Base-by-base conservation (phyloP, 1,140 invertebrate genomes). In the Gryllus bimaculatus region DNA sequence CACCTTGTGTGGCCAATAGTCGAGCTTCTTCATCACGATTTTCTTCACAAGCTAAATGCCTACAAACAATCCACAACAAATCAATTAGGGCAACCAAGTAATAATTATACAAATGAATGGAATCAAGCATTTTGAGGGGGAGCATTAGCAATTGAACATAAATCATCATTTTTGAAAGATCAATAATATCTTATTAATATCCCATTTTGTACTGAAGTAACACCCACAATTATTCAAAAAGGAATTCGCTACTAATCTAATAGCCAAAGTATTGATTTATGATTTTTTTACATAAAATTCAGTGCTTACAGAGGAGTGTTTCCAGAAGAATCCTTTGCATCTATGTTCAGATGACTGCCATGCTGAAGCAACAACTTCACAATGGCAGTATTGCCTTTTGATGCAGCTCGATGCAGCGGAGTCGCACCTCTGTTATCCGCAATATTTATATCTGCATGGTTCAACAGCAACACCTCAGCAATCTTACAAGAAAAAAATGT, bases 41-140 rank as follows among this genome's bases (percentile, higher is more conserved):
- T 86, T 96, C 94, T 86, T 96, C 94, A 87, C 94, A 96, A 26
- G 93, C 92, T 80, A 95, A 88, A 87, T 96, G 94, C 80, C 91
- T 93, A 81, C 54, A 66, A 66, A 66, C 0, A 66, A 13, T 18
- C 54, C 10, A 66, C 54, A 66, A 66, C 18, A 13, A 66, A 66
- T 39, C 54, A 66, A 66, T 10, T 18, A 66, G 7, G 7, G 10
- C 7, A 13, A 10, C 54, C 54, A 3, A 66, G 3, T 66, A 3
- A 13, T 66, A 66, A 10, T 66, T 66, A 66, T 13, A 66, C 7
- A 7, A 66, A 66, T 66, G 54, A 13, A 66, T 66, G 26, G 5
- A 39, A 39, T 39, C 1, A 39, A 39, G 26, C 26, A 39, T 39
- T 39, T 39, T 39, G 26, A 5, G 26, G 26, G n/a, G n/a, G n/a